A percentile compares a stretch with the other conserved stretches of the same genome.
Conservation (phyloP, 2,888 invertebrate species). For the Eilema depressum region DNA sequence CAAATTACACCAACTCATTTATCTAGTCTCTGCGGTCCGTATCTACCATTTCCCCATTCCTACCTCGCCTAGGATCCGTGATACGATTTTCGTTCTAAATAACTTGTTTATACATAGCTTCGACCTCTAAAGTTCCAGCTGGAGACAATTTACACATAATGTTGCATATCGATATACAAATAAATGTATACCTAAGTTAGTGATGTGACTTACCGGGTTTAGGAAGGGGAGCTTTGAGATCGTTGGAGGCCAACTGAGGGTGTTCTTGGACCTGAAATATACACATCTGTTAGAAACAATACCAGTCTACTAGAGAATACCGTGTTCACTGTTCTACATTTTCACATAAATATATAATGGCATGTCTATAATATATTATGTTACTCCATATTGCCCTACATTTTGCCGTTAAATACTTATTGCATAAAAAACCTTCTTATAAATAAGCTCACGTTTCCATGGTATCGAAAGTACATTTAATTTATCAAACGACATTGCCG, state of each 20-base stretch:
- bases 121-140: neutral
- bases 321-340: neutral
- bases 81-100: too few species aligned
- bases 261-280: slow-evolving; percentile 79
- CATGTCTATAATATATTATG: neutral
- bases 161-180: neutral
- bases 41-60: too few species aligned
- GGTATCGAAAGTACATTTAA: slow-evolving; percentile 3
- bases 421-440: neutral
- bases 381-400: neutral
- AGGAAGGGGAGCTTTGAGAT: slow-evolving; percentile 81
- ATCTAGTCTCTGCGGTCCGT: too few species aligned
- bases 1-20: too few species aligned
- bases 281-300: slow-evolving; percentile 11
- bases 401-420: neutral
- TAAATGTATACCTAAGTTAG: neutral
- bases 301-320: neutral
- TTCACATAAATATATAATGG: too few species aligned
- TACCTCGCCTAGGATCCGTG: too few species aligned
- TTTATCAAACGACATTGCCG: neutral
- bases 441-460: slow-evolving; percentile 8
- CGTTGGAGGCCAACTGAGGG: slow-evolving; percentile 76
- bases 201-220: slow-evolving; percentile 78
- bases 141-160: neutral
- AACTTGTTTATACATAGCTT: too few species aligned